Percentiles rank a stretch among this genome's conserved stretches.
phyloP scores from a whole-genome alignment of 2,888 invertebrate genomes.

The Smittia sp. region DNA sequence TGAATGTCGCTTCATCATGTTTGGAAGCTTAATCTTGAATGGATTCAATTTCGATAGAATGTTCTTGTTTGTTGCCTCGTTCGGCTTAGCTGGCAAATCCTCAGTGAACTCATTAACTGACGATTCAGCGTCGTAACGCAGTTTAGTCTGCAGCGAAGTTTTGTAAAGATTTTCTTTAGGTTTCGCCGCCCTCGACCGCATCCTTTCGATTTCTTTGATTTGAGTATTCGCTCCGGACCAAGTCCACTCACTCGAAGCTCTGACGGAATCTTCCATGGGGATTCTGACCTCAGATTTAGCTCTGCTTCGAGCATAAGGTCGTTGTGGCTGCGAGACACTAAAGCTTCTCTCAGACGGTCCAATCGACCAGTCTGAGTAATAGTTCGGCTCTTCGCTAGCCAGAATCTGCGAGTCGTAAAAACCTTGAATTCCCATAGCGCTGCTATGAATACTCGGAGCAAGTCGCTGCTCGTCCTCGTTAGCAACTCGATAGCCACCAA shows the following conservation, averaged over 20 bases:
- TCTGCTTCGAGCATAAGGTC: conserved; percentile 52
- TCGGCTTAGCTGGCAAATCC: conserved; percentile 5
- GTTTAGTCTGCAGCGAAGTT: conserved; percentile 43
- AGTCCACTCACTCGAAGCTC: conserved; percentile 51
- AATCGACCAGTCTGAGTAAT: conserved; percentile 55
- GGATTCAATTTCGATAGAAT: conserved; percentile 49
- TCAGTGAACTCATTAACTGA: conserved; percentile 24
- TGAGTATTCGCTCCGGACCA: conserved; percentile 54
- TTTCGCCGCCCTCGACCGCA: conserved; percentile 48
- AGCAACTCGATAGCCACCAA: conserved; percentile 61
- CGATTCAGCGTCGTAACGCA: conserved; percentile 30
- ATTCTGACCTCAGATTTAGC: conserved; percentile 61
- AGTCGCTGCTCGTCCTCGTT: conserved; percentile 49
- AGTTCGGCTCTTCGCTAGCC: conserved; percentile 60
- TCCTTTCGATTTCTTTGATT: conserved; percentile 47
- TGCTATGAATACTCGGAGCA: conserved; percentile 44
- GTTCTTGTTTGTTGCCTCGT: conserved; percentile 42
- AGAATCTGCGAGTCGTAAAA: conserved; percentile 73
- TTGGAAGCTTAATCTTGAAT: conserved; percentile 47
- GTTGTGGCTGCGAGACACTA: conserved; percentile 50
- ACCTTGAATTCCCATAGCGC: conserved; percentile 61
- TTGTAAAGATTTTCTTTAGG: conserved; percentile 46
- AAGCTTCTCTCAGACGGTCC: conserved; percentile 56
- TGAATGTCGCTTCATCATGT: conserved; percentile 37
- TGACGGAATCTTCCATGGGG: conserved; percentile 42